phyloP scores from a whole-genome alignment of 1,140 invertebrate species.

The Drosophila ercepeae region DNA sequence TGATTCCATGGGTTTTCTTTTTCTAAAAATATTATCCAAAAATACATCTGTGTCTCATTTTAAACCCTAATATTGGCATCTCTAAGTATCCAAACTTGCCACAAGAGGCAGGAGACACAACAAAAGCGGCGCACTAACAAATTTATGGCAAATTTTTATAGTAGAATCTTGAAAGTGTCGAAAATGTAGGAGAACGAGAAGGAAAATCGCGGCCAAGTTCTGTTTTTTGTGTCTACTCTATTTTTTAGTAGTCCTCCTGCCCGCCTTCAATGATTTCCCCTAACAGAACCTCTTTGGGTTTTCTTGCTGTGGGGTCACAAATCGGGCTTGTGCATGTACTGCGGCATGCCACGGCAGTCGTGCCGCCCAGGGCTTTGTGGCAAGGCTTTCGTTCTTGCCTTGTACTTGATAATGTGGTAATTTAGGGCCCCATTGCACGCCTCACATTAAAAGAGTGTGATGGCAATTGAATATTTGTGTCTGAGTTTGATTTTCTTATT shows the following conservation, averaged over 20 bases:
- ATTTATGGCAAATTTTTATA: constrained; percentile 81
- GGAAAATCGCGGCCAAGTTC: constrained; percentile 52
- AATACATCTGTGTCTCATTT: too few relatives aligned
- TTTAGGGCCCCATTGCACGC: constrained; percentile 65
- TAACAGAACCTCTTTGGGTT: constrained; percentile 16
- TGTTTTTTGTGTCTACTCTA: constrained; percentile 9
- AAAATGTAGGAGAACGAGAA: constrained; percentile 55
- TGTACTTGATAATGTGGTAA: constrained; percentile 76
- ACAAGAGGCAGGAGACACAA: constrained; percentile 12
- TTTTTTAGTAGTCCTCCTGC: not conserved
- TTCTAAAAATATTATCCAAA: too few relatives aligned
- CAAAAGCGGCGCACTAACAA: constrained; percentile 59
- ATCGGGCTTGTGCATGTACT: constrained; percentile 38
- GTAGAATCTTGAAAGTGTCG: constrained; percentile 78
- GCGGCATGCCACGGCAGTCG: constrained; percentile 33
- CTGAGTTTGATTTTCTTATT: constrained; percentile 3
- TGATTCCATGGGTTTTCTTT: too few relatives aligned
- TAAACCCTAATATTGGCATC: too few relatives aligned
- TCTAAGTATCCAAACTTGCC: not conserved
- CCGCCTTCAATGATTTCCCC: not conserved
- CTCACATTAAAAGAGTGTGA: constrained; percentile 20
- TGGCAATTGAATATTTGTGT: constrained; percentile 30
- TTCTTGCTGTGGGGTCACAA: constrained; percentile 70
- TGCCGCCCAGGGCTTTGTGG: constrained; percentile 23
- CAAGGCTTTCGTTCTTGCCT: constrained; percentile 36